A percentile compares a stretch with the other conserved stretches of the same genome.
phyloP scores from a whole-genome alignment of 2,797 vertebrate genomes.

The Varecia variegata region DNA sequence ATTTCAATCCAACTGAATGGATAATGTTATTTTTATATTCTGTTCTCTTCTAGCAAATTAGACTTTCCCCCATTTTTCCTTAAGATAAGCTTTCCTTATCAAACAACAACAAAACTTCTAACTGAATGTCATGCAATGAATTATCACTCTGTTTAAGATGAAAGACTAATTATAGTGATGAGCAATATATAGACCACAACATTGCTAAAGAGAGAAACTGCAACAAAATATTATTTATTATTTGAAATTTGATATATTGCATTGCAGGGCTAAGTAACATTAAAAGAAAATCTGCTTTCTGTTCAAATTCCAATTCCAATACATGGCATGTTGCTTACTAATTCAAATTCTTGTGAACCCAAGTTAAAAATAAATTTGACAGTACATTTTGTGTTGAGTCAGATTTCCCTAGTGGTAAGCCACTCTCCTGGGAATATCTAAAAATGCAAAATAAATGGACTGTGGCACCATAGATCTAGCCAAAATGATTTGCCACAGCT shows the following conservation, averaged over 20 bases:
- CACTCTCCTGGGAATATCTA: constrained; percentile 19
- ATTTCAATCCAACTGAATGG: constrained; percentile 82
- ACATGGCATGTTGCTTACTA: constrained; percentile 61
- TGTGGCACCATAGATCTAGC: background rate
- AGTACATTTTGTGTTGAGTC: constrained; percentile 59
- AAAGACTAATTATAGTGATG: constrained; percentile 68
- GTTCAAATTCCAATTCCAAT: constrained; percentile 58
- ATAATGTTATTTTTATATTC: constrained; percentile 84
- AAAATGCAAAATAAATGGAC: constrained; percentile 45
- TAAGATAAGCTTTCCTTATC: constrained; percentile 64
- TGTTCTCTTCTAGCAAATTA: constrained; percentile 80
- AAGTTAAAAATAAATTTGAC: constrained; percentile 63
- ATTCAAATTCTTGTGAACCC: constrained; percentile 62
- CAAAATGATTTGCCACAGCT: background rate
- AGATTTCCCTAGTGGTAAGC: constrained; percentile 25
- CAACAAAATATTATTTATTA: constrained; percentile 49
- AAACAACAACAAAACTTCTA: constrained; percentile 62
- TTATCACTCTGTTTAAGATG: constrained; percentile 70
- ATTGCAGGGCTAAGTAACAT: background rate
- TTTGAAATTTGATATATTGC: constrained; percentile 41
- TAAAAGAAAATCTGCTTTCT: constrained; percentile 47
- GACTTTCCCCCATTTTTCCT: constrained; percentile 57
- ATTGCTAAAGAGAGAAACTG: background rate
- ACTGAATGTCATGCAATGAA: constrained; percentile 49
- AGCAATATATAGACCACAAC: constrained; percentile 50